phyloP scores from a whole-genome alignment of 2,888 invertebrate genomes.

The Thecocarcelia acutangulata region DNA sequence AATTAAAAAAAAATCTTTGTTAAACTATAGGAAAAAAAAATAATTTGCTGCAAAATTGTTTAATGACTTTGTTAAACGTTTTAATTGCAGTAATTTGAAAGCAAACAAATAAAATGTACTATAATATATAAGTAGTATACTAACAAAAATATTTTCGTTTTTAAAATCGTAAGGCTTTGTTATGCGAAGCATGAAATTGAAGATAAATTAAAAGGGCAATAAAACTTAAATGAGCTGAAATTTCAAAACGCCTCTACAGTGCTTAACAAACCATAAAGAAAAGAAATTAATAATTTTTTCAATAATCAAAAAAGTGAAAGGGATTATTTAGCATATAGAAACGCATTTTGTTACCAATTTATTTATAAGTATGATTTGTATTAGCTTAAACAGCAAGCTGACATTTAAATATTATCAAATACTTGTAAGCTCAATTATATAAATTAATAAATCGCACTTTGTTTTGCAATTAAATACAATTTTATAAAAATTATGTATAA shows the following conservation, averaged over 20 bases:
- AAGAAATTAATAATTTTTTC: neutral
- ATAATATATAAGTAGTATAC: neutral
- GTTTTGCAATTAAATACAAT: too few relatives aligned
- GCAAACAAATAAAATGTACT: constrained; percentile 25
- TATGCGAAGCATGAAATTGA: constrained; percentile 32
- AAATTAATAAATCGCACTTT: too few relatives aligned
- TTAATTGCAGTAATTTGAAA: constrained; percentile 47
- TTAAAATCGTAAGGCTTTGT: neutral
- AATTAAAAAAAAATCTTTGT: constrained; percentile 13
- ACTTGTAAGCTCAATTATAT: too few relatives aligned
- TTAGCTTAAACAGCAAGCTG: too few relatives aligned
- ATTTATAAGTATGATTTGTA: too few relatives aligned
- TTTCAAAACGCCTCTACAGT: neutral
- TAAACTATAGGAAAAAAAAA: neutral
- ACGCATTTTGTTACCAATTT: too few relatives aligned
- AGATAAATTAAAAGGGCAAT: constrained; percentile 16
- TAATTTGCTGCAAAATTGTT: constrained; percentile 5
- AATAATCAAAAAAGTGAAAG: neutral
- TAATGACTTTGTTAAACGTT: constrained; percentile 40
- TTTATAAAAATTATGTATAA: too few relatives aligned
- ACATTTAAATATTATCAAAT: too few relatives aligned
- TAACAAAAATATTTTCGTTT: neutral
- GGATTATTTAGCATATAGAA: neutral
- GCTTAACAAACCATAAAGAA: neutral
- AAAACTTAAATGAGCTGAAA: neutral